Evolutionary conservation across 2,797 vertebrate species (phyloP).

Genomic region (Hirundo rustica): DNA sequence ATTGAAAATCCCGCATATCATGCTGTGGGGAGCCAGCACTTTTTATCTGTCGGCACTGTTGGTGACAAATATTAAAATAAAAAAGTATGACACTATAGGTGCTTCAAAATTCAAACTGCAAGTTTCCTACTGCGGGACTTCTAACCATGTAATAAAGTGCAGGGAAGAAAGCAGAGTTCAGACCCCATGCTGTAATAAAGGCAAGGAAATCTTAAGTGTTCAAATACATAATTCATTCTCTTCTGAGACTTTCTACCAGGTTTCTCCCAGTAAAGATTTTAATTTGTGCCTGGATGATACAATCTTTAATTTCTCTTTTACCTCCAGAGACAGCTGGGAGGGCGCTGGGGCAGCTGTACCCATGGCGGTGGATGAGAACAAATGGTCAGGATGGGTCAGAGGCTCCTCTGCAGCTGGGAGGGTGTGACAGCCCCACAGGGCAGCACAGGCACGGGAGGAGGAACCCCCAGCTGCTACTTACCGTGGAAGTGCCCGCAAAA

Average conservation of each 20-base stretch:
- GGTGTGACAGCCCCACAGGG: not conserved
- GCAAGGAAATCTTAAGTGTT: conserved; percentile 73
- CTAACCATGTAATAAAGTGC: conserved; percentile 76
- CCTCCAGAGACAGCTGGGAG: not conserved
- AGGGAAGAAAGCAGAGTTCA: conserved; percentile 71
- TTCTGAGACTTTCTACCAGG: conserved; percentile 58
- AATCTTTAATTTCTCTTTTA: conserved; percentile 50
- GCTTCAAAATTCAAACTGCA: conserved; percentile 71
- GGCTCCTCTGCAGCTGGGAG: not conserved
- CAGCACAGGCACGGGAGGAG: not conserved
- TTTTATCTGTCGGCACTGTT: conserved; percentile 68
- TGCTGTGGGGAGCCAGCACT: conserved; percentile 66
- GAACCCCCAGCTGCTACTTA: not conserved
- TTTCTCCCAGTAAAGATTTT: conserved; percentile 64
- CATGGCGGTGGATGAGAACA: not conserved
- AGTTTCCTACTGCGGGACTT: conserved; percentile 72
- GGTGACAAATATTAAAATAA: conserved; percentile 73
- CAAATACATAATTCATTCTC: conserved; percentile 74
- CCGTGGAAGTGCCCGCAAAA: not conserved
- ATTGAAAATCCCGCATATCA: conserved; percentile 62
- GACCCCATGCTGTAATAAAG: conserved; percentile 73
- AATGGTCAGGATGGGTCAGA: not conserved
- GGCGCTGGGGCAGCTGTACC: not conserved
- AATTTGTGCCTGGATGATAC: conserved; percentile 57
- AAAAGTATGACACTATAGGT: conserved; percentile 74